phyloP scores from a whole-genome alignment of 1,140 invertebrate species.

The Helicoverpa armigera region DNA sequence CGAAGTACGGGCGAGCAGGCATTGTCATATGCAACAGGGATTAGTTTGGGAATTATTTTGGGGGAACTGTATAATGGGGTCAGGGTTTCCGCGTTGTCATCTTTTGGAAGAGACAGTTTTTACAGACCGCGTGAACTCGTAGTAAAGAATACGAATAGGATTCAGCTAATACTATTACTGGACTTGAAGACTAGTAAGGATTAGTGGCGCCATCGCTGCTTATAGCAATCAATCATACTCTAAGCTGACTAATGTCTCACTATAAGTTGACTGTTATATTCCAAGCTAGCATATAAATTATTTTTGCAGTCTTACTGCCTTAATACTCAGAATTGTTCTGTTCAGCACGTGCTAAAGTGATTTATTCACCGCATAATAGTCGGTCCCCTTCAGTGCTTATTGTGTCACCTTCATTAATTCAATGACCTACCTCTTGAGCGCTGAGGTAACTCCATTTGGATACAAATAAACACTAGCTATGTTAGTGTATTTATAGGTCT shows the following conservation, averaged over 20 bases:
- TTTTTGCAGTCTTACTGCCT: neutral
- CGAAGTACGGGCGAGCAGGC: neutral
- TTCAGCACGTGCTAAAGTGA: conserved; percentile 17
- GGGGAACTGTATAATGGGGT: conserved; percentile 3
- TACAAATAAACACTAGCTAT: conserved; percentile 32
- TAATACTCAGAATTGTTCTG: conserved; percentile 23
- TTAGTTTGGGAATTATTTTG: neutral
- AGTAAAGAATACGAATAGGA: neutral
- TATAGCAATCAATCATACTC: neutral
- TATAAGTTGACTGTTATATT: conserved; percentile 8
- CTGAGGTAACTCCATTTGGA: conserved; percentile 24
- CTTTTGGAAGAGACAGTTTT: neutral
- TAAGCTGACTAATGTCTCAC: conserved; percentile 4
- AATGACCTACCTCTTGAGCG: conserved; percentile 36
- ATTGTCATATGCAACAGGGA: conserved; percentile 29
- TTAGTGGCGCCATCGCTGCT: neutral
- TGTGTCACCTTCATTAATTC: conserved; percentile 45
- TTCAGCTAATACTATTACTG: neutral
- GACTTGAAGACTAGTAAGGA: neutral
- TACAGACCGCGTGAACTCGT: neutral
- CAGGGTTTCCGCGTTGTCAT: neutral
- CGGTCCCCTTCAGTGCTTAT: conserved; percentile 26
- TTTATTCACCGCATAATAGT: conserved; percentile 14
- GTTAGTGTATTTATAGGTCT: neutral
- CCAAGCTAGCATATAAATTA: neutral